phyloP scores from a whole-genome alignment of 1,140 invertebrate species.

The Drosophila arizonae region DNA sequence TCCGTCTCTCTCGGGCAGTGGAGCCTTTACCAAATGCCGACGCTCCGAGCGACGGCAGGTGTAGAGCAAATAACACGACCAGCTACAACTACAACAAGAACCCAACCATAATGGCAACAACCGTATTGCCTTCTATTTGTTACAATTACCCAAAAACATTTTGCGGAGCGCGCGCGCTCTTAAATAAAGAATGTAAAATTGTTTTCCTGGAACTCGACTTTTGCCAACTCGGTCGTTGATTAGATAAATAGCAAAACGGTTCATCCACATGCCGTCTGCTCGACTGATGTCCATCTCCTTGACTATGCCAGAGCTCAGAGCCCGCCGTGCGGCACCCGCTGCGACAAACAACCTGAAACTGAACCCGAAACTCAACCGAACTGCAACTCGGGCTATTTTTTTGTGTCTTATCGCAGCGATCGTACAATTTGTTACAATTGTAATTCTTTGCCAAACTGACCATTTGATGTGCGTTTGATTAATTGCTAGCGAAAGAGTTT shows the following conservation, averaged over 20 bases:
- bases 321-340: slow-evolving; percentile 37
- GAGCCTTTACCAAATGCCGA: slow-evolving; percentile 45
- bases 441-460: slow-evolving; percentile 49
- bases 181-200: slow-evolving; percentile 3
- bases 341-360: slow-evolving; percentile 5
- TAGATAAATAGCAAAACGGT: slow-evolving; percentile 72
- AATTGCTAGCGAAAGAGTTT: slow-evolving; percentile 64
- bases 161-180: slow-evolving; percentile 30
- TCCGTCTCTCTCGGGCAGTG: slow-evolving; percentile 12
- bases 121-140: slow-evolving; percentile 57
- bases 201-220: slow-evolving; percentile 40
- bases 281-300: slow-evolving; percentile 20
- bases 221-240: slow-evolving; percentile 48
- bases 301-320: slow-evolving; percentile 21
- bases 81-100: slow-evolving; percentile 6
- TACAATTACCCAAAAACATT: slow-evolving; percentile 73
- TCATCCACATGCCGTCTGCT: slow-evolving; percentile 49
- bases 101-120: slow-evolving; percentile 1
- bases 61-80: slow-evolving; percentile 28
- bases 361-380: background rate
- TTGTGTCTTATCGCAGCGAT: background rate
- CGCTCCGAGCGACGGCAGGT: slow-evolving; percentile 43
- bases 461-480: slow-evolving; percentile 51
- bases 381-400: background rate
- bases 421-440: slow-evolving; percentile 56